Percentiles rank a stretch among this genome's conserved stretches.
Evolutionary conservation across 2,888 invertebrate genomes (phyloP).

Genomic region (Punctoribates punctum): DNA sequence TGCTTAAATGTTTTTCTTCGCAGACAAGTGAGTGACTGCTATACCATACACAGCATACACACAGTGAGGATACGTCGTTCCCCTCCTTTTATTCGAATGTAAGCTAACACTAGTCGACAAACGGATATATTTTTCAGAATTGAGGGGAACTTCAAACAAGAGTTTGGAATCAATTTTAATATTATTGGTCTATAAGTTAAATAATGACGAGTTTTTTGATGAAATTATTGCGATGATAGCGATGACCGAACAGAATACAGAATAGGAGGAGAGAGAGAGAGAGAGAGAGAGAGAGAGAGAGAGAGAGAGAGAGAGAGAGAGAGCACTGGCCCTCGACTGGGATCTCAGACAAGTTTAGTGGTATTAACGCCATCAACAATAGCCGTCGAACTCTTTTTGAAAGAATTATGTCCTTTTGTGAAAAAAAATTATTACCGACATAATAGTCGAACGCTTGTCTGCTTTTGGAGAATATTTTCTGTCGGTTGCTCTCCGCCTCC

Average conservation of each 20-base stretch:
- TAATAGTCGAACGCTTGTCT: constrained; percentile 30
- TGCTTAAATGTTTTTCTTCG: constrained; percentile 21
- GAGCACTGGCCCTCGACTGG: not conserved
- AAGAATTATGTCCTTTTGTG: constrained; percentile 25
- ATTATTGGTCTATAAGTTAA: not conserved
- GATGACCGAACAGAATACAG: not conserved
- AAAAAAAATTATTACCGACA: constrained; percentile 29
- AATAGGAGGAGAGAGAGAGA: constrained; percentile 23
- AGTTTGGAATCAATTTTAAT: constrained; percentile 23
- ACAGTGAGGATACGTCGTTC: too few relatives aligned
- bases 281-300: not conserved
- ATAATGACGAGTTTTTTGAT: constrained; percentile 33
- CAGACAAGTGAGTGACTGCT: too few relatives aligned
- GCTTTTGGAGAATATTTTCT: constrained; percentile 30
- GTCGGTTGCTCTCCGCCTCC: not conserved
- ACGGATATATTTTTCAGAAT: not conserved
- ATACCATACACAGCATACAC: not conserved
- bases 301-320: constrained; percentile 17
- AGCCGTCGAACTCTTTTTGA: constrained; percentile 24
- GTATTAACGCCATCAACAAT: not conserved
- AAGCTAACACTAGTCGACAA: not conserved
- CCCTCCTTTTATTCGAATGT: not conserved
- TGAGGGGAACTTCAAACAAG: constrained; percentile 23
- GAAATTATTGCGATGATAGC: constrained; percentile 30
- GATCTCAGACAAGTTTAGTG: not conserved